Percentiles rank a stretch among this genome's conserved stretches.
Evolutionary conservation across 2,113 vertebrate species (phyloP).

Genomic region (Colossoma macropomum): DNA sequence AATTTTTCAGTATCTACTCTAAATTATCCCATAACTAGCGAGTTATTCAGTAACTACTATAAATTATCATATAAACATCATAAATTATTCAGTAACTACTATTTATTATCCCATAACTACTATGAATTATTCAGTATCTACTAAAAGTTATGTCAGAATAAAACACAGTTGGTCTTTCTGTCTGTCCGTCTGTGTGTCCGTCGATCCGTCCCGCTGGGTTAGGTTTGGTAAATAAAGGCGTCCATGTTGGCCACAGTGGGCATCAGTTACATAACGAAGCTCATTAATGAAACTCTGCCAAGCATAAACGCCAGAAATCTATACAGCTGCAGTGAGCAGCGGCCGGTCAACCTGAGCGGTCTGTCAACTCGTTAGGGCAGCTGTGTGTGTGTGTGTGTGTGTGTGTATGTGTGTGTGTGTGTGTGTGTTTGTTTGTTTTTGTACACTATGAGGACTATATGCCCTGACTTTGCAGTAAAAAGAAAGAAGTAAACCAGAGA

Average conservation of each 20-base stretch:
- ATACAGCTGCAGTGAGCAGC: not conserved
- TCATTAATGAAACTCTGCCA: not conserved
- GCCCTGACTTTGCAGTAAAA: no score
- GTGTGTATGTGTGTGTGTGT: not conserved
- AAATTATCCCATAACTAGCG: no score
- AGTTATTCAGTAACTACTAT: no score
- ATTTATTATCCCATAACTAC: no score
- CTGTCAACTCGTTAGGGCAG: not conserved
- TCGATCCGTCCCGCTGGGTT: not conserved
- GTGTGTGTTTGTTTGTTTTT: not conserved
- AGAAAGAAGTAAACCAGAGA: no score
- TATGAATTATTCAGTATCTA: no score
- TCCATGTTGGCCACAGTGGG: not conserved
- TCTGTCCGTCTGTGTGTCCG: not conserved
- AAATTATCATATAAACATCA: no score
- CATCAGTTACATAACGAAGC: not conserved
- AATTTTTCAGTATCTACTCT: no score
- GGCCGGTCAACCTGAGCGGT: not conserved
- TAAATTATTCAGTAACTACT: no score
- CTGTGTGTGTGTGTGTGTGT: not conserved
- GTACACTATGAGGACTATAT: no score
- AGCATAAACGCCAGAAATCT: not conserved
- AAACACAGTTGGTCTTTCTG: no score
- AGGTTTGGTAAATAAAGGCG: not conserved
- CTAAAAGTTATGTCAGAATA: no score